These are phyloP conservation scores for Protonibea diacanthus DNA, from an alignment of 2,797 vertebrate genomes.

Conservation along the genomic window DNA sequence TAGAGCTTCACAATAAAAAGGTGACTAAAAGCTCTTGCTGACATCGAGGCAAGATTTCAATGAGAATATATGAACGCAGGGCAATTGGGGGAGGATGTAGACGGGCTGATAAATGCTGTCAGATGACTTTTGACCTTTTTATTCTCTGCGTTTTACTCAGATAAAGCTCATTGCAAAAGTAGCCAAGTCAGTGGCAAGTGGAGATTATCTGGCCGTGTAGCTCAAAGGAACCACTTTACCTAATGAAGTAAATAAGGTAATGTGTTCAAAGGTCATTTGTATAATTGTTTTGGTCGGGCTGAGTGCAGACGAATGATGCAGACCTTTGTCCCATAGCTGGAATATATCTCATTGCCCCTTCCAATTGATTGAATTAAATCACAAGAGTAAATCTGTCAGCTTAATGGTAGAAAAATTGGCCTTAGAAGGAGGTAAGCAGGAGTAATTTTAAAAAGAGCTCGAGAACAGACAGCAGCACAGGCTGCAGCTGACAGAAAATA, in stretches of 20 bases:
- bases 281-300: constrained; percentile 85
- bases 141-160: constrained; percentile 51
- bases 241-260: constrained; percentile 85
- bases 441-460: constrained; percentile 66
- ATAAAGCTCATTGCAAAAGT: constrained; percentile 55
- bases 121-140: constrained; percentile 67
- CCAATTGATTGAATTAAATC: constrained; percentile 82
- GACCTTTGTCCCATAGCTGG: constrained; percentile 83
- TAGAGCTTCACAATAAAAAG: constrained; percentile 58
- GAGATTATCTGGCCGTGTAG: constrained; percentile 58
- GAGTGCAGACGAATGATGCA: constrained; percentile 80
- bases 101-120: constrained; percentile 51
- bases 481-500: constrained; percentile 59
- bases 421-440: constrained; percentile 60
- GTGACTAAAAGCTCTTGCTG: constrained; percentile 66
- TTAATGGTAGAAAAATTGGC: constrained; percentile 79
- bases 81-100: constrained; percentile 37
- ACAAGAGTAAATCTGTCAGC: constrained; percentile 83
- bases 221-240: constrained; percentile 80
- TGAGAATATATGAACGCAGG: constrained; percentile 31
- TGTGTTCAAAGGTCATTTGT: constrained; percentile 87
- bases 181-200: constrained; percentile 56
- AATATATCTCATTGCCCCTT: constrained; percentile 81
- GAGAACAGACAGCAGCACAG: constrained; percentile 42
- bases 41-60: constrained; percentile 54